phyloP scores from a whole-genome alignment of 2,797 vertebrate genomes.

The Chaetophractus vellerosus region DNA sequence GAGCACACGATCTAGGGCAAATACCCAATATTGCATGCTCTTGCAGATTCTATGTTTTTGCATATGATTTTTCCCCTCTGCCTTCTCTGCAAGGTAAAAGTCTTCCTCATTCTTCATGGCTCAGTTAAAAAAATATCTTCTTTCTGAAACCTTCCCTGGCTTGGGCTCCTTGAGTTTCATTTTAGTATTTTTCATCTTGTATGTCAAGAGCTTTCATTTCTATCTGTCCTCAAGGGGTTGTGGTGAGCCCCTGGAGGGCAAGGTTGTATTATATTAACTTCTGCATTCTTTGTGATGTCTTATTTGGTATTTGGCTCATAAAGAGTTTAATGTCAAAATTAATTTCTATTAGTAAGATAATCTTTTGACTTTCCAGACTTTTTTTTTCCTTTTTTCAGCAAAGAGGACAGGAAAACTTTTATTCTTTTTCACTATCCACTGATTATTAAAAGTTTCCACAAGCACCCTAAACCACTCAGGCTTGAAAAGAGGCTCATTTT shows the following conservation, averaged over 20 bases:
- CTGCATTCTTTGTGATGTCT: conserved; percentile 7
- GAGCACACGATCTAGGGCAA: background rate
- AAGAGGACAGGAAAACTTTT: conserved; percentile 84
- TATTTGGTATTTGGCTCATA: background rate
- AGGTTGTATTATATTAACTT: background rate
- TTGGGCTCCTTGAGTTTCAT: background rate
- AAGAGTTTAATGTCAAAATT: conserved; percentile 48
- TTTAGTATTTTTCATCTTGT: background rate
- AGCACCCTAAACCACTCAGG: conserved; percentile 77
- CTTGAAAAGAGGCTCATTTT: conserved; percentile 82
- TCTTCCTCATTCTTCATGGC: background rate
- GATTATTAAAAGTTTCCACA: conserved; percentile 87
- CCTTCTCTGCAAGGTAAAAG: background rate
- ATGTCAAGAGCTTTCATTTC: conserved; percentile 26
- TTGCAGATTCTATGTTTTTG: background rate
- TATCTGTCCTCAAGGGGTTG: background rate
- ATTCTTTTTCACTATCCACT: conserved; percentile 82
- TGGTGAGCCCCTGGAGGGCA: background rate
- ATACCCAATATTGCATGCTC: background rate
- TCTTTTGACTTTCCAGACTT: conserved; percentile 70
- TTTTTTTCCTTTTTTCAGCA: conserved; percentile 76
- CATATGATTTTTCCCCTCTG: background rate
- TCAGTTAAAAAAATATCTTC: background rate
- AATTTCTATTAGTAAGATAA: conserved; percentile 28
- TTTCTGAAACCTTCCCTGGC: background rate